These are phyloP conservation scores for Dinoponera quadriceps DNA, from an alignment of 1,140 invertebrate genomes.

Conservation along the genomic window DNA sequence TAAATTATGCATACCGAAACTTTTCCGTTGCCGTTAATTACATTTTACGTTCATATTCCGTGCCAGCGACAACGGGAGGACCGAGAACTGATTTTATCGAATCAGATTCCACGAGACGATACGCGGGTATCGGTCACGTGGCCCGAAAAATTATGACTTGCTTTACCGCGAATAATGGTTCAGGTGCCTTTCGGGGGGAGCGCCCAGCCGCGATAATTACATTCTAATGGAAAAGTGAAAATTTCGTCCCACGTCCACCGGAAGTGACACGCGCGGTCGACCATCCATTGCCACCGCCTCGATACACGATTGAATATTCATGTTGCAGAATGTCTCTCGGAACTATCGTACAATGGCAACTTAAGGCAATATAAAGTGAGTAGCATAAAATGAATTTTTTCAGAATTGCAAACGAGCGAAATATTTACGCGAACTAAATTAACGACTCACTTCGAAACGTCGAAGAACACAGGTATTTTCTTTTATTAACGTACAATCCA, in stretches of 20 bases:
- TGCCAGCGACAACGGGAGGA: slow-evolving; percentile 33
- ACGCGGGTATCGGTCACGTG: slow-evolving; percentile 72
- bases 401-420: too few relatives aligned
- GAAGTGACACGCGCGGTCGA: slow-evolving; percentile 53
- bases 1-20: slow-evolving; percentile 51
- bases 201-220: slow-evolving; percentile 63
- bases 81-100: slow-evolving; percentile 65
- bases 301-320: slow-evolving; percentile 41
- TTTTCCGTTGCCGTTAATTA: slow-evolving; percentile 63
- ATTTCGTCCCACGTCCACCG: slow-evolving; percentile 62
- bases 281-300: not conserved
- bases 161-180: slow-evolving; percentile 70
- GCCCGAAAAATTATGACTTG: slow-evolving; percentile 76
- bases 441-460: too few relatives aligned
- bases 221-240: slow-evolving; percentile 73
- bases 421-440: too few relatives aligned
- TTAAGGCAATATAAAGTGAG: too few relatives aligned
- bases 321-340: too few relatives aligned
- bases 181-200: slow-evolving; percentile 33
- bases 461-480: too few relatives aligned
- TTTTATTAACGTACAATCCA: too few relatives aligned
- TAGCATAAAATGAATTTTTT: too few relatives aligned
- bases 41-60: slow-evolving; percentile 30
- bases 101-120: slow-evolving; percentile 64
- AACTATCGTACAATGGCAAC: not conserved